Evolutionary conservation across 2,888 invertebrate species (phyloP).

Genomic region (Epinotia bilunana): DNA sequence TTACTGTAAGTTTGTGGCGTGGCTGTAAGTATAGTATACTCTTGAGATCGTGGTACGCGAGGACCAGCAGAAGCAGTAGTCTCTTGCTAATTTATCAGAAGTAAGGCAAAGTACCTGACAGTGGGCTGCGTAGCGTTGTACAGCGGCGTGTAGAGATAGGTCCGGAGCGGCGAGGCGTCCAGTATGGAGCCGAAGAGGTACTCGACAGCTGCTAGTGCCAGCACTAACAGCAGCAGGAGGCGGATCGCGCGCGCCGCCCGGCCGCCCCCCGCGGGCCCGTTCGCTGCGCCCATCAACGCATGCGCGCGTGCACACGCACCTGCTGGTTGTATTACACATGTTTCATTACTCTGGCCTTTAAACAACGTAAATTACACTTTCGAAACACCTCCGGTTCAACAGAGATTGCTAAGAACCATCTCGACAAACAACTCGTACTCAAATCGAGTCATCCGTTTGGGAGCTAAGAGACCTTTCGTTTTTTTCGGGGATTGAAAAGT

Average conservation of each 20-base stretch:
- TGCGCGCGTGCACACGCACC: conserved; percentile 59
- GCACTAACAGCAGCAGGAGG: conserved; percentile 81
- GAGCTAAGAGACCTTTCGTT: neutral
- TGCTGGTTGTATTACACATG: conserved; percentile 45
- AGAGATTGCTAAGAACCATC: too few relatives aligned
- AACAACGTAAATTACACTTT: too few relatives aligned
- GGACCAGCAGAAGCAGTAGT: neutral
- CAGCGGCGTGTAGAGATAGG: conserved; percentile 78
- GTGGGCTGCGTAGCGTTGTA: conserved; percentile 74
- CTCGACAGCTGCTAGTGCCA: conserved; percentile 87
- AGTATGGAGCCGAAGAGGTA: conserved; percentile 88
- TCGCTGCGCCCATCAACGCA: conserved; percentile 78
- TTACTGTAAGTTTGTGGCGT: too few relatives aligned
- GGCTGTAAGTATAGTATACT: too few relatives aligned
- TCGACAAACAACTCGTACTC: too few relatives aligned
- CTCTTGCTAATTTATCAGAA: neutral
- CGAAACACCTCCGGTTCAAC: too few relatives aligned
- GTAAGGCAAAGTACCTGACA: conserved; percentile 57
- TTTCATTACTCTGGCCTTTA: too few relatives aligned
- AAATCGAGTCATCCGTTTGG: too few relatives aligned
- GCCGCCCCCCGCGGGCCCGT: conserved; percentile 71
- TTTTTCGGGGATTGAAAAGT: neutral
- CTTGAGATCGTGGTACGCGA: neutral
- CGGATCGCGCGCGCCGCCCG: conserved; percentile 81
- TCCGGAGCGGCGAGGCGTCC: conserved; percentile 80